Evolutionary conservation across 2,797 vertebrate genomes (phyloP).

Genomic region (Oreochromis mossambicus): DNA sequence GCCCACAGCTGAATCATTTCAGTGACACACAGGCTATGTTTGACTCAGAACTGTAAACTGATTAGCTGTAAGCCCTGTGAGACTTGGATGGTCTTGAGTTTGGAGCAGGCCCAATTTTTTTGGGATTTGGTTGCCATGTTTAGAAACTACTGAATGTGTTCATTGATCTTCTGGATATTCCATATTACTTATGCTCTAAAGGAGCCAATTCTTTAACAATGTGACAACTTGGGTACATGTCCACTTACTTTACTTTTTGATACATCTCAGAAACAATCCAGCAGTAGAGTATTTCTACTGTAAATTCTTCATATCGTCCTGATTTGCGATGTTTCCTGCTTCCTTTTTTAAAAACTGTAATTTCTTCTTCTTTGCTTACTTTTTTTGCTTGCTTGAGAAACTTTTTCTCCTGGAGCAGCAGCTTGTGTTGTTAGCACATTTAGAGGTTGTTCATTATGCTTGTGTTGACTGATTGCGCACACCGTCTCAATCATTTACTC

Average conservation of each 20-base stretch:
- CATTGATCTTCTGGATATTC: not conserved
- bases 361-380: not conserved
- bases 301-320: rapidly evolving
- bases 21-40: not conserved
- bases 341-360: not conserved
- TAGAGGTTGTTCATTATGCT: not conserved
- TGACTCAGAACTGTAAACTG: not conserved
- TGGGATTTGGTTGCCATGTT: not conserved
- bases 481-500: not conserved
- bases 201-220: not conserved
- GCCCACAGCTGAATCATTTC: not conserved
- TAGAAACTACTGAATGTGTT: not conserved
- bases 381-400: not conserved
- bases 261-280: not conserved
- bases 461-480: not conserved
- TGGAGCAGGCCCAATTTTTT: not conserved
- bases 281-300: not conserved
- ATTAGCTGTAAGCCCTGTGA: not conserved
- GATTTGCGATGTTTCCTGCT: not conserved
- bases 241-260: not conserved
- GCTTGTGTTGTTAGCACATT: not conserved
- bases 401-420: not conserved
- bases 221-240: not conserved
- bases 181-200: not conserved
- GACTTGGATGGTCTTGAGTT: not conserved